Conservation (phyloP, 2,888 invertebrate genomes). For the Phortica magna region DNA sequence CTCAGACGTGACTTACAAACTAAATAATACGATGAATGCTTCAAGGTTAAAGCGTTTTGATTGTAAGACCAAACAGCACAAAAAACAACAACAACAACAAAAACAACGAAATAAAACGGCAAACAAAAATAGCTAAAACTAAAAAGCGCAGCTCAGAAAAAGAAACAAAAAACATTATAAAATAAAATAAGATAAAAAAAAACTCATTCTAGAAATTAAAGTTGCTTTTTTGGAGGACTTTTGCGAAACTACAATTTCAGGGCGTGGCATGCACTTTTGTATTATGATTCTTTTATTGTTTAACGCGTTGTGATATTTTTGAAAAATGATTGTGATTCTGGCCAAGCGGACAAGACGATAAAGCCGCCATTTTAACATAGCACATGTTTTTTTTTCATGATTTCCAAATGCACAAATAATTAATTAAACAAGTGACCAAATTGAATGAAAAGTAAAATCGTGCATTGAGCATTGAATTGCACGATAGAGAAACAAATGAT, state of each 20-base stretch:
- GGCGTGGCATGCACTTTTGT: slow-evolving; percentile 21
- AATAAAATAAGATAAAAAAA: slow-evolving; percentile 11
- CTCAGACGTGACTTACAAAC: slow-evolving; percentile 77
- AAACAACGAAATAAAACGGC: slow-evolving; percentile 13
- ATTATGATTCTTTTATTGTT: slow-evolving; percentile 14
- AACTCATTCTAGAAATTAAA: background rate
- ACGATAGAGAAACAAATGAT: slow-evolving; percentile 63
- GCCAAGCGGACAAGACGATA: background rate
- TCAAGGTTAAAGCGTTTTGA: slow-evolving; percentile 74
- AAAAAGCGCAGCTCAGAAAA: slow-evolving; percentile 35
- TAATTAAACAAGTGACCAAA: slow-evolving; percentile 25
- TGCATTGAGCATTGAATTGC: slow-evolving; percentile 49
- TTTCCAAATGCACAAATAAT: slow-evolving; percentile 11
- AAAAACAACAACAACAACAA: slow-evolving; percentile 38
- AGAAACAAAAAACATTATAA: slow-evolving; percentile 13
- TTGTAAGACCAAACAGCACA: slow-evolving; percentile 53
- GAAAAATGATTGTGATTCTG: slow-evolving; percentile 13
- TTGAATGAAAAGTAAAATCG: slow-evolving; percentile 65
- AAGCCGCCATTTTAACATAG: background rate
- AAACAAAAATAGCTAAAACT: slow-evolving; percentile 27
- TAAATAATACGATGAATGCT: slow-evolving; percentile 65
- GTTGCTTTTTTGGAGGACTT: slow-evolving; percentile 49
- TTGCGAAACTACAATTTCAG: slow-evolving; percentile 28
- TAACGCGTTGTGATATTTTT: background rate
- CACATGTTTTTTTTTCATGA: background rate